phyloP scores from a whole-genome alignment of 2,113 vertebrate species.

The Rhinolophus ferrumequinum region DNA sequence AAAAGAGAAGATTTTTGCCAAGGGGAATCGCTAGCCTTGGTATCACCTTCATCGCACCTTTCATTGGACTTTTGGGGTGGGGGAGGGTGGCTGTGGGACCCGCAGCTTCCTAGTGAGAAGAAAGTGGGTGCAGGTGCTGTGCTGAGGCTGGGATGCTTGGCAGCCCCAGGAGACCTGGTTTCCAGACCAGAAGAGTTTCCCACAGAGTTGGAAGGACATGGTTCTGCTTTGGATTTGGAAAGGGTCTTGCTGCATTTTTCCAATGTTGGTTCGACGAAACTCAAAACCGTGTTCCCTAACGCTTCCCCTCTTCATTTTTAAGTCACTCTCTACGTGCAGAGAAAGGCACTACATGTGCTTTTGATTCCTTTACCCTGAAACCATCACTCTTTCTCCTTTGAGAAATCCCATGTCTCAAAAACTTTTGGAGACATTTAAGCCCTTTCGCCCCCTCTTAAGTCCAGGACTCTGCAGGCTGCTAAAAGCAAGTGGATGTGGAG shows the following conservation, averaged over 20 bases:
- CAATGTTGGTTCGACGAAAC: constrained; percentile 73
- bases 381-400: constrained; percentile 58
- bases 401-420: constrained; percentile 62
- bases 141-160: not conserved
- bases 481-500: constrained; percentile 23
- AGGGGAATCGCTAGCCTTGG: not conserved
- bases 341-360: constrained; percentile 68
- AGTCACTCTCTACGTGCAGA: constrained; percentile 43
- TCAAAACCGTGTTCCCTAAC: constrained; percentile 68
- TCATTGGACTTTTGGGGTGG: not conserved
- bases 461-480: constrained; percentile 39
- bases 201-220: constrained; percentile 61
- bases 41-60: not conserved
- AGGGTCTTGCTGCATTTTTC: constrained; percentile 69
- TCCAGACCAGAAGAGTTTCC: constrained; percentile 69
- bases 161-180: constrained; percentile 52
- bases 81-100: not conserved
- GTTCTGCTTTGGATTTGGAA: constrained; percentile 76
- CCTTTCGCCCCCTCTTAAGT: constrained; percentile 56
- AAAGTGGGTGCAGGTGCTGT: not conserved
- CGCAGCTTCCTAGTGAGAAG: not conserved
- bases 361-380: constrained; percentile 70
- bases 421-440: constrained; percentile 69
- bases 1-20: not conserved
- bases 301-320: constrained; percentile 59